Conservation (phyloP, 2,113 vertebrate genomes). For the Leucosticte australis region DNA sequence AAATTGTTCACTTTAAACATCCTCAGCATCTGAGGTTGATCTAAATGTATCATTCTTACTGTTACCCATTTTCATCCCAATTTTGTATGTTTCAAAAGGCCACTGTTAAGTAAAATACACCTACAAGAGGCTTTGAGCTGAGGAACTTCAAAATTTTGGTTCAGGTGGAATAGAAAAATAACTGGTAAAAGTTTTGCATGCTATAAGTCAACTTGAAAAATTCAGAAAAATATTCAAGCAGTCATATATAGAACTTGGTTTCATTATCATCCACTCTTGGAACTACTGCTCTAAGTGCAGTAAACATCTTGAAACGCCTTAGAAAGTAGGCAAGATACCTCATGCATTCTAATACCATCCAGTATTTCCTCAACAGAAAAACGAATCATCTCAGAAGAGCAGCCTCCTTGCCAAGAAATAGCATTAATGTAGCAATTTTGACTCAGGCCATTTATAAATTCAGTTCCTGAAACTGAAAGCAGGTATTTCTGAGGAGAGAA, state of each 20-base stretch:
- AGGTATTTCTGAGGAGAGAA: background rate
- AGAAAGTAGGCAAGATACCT: background rate
- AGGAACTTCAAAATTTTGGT: background rate
- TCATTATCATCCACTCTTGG: background rate
- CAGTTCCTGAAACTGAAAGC: background rate
- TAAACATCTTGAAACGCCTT: background rate
- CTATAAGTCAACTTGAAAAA: background rate
- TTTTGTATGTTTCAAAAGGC: background rate
- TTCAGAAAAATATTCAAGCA: background rate
- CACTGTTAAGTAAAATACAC: background rate
- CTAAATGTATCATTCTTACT: background rate
- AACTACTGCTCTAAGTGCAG: background rate
- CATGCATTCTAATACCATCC: background rate
- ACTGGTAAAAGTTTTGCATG: background rate
- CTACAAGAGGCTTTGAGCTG: background rate
- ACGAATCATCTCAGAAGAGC: background rate
- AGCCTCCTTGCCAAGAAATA: background rate
- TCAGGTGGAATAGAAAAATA: background rate
- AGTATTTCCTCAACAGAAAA: constrained; percentile 14
- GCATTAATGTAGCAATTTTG: background rate
- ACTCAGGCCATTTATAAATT: background rate
- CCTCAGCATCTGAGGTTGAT: background rate
- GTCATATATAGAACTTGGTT: background rate
- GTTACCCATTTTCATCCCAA: background rate
- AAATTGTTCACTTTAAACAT: background rate